Percentiles rank a stretch among this genome's conserved stretches.
Evolutionary conservation across 1,140 invertebrate genomes (phyloP).

Genomic region (Platyscapa corneri): DNA sequence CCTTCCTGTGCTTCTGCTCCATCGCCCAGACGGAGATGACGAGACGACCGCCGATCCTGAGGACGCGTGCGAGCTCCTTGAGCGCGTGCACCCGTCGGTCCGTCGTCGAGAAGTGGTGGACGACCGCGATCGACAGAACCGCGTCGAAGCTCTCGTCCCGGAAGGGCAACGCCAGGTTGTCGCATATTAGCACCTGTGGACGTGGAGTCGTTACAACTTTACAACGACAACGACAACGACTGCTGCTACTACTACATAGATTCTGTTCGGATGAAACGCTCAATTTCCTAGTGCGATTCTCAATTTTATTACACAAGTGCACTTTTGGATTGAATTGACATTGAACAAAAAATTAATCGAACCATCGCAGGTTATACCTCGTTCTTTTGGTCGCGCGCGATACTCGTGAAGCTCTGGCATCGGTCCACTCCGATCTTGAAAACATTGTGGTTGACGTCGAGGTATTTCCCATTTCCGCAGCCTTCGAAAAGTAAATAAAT

Average conservation of each 20-base stretch:
- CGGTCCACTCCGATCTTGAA: constrained; percentile 92
- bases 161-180: constrained; percentile 92
- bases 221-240: no score
- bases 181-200: constrained; percentile 86
- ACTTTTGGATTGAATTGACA: no score
- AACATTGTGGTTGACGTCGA: constrained; percentile 89
- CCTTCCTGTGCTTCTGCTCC: constrained; percentile 91
- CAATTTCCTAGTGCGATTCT: no score
- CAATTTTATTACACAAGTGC: no score
- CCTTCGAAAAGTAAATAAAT: constrained; percentile 75
- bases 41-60: constrained; percentile 92
- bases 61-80: constrained; percentile 88
- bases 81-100: constrained; percentile 91
- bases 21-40: constrained; percentile 97
- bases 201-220: no score
- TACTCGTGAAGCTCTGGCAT: constrained; percentile 85
- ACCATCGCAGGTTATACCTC: constrained; percentile 78
- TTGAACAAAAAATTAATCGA: no score
- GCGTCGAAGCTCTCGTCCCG: constrained; percentile 95
- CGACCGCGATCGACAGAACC: constrained; percentile 93
- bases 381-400: constrained; percentile 85
- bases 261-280: no score
- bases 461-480: constrained; percentile 95
- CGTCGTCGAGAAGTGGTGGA: constrained; percentile 95
- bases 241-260: no score